Conservation (phyloP, 2,797 vertebrate genomes). For the Gephyroberyx darwinii region DNA sequence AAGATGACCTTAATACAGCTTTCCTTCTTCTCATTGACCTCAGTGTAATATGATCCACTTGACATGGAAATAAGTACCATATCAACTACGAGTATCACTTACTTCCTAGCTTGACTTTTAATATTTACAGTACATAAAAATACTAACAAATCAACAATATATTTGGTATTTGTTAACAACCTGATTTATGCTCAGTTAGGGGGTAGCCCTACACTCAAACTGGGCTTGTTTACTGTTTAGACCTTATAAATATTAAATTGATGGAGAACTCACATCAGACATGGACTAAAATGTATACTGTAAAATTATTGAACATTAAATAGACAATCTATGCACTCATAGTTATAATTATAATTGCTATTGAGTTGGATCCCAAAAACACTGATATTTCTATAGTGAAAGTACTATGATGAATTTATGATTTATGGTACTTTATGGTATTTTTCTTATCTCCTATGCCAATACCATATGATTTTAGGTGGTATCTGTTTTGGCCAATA, state of each 20-base stretch:
- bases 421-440: too few species aligned
- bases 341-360: not conserved
- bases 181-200: too few species aligned
- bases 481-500: too few species aligned
- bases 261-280: not conserved
- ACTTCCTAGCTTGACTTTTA: too few species aligned
- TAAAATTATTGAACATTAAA: not conserved
- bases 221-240: not conserved
- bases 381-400: too few species aligned
- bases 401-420: too few species aligned
- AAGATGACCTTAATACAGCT: not conserved
- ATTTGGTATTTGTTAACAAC: not conserved
- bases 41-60: conserved; percentile 8
- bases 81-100: not conserved
- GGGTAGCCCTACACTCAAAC: too few species aligned
- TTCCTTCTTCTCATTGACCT: conserved; percentile 1
- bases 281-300: not conserved
- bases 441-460: too few species aligned
- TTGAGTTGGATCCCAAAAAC: too few species aligned
- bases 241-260: not conserved
- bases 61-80: not conserved
- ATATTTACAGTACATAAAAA: not conserved
- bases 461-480: too few species aligned
- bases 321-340: not conserved
- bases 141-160: not conserved